Conservation (phyloP, 2,888 invertebrate genomes). For the Slavum lentiscoides region DNA sequence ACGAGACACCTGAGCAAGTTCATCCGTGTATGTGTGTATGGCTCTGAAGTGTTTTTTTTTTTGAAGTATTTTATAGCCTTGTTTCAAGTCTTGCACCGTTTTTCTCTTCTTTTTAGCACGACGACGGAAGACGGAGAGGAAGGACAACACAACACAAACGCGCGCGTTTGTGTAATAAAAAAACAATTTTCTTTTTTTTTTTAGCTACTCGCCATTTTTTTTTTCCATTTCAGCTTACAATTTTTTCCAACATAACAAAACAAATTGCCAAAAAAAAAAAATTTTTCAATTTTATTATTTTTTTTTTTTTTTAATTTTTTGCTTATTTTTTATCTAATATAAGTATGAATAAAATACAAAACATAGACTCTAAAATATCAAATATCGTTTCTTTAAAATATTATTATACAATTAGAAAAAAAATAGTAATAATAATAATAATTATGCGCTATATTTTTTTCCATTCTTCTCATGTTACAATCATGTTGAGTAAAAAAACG, state of each 20-base stretch:
- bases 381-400: slow-evolving; percentile 51
- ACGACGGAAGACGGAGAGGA: not conserved
- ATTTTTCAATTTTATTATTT: slow-evolving; percentile 58
- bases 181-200: slow-evolving; percentile 18
- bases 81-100: no score
- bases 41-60: no score
- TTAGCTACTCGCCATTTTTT: slow-evolving; percentile 49
- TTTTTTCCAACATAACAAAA: slow-evolving; percentile 50
- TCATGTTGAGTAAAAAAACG: slow-evolving; percentile 43
- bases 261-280: slow-evolving; percentile 39
- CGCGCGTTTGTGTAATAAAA: not conserved
- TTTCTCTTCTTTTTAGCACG: not conserved
- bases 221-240: slow-evolving; percentile 48
- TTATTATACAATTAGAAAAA: slow-evolving; percentile 38
- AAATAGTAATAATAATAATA: slow-evolving; percentile 19
- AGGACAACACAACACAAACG: not conserved
- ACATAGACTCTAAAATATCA: slow-evolving; percentile 53
- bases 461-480: not conserved
- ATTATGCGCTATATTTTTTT: slow-evolving; percentile 32
- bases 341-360: slow-evolving; percentile 54
- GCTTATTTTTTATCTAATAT: slow-evolving; percentile 49
- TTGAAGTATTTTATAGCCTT: no score
- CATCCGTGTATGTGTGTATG: no score
- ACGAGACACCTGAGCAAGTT: no score
- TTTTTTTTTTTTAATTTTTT: slow-evolving; percentile 41